A percentile compares a stretch with the other conserved stretches of the same genome.
These are phyloP conservation scores for Pherbina coryleti DNA, from an alignment of 2,888 invertebrate species.

Conservation along the genomic window DNA sequence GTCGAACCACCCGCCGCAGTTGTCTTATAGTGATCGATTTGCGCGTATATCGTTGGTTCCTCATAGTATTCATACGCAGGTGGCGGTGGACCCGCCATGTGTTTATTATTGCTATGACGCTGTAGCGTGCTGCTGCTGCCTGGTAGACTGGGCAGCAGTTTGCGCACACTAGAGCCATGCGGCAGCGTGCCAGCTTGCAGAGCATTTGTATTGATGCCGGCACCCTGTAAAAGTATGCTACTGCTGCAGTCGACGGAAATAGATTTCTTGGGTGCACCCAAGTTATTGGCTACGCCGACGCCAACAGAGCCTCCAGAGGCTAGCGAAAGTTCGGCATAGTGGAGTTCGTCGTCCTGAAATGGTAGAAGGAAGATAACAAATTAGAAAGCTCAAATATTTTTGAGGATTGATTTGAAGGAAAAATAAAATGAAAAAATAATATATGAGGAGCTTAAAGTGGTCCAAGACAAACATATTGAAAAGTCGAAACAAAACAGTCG, in stretches of 20 bases:
- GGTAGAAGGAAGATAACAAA: no score
- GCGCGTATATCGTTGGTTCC: slow-evolving; percentile 75
- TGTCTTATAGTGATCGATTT: no score
- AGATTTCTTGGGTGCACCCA: slow-evolving; percentile 52
- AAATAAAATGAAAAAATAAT: not conserved
- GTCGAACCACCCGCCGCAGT: no score
- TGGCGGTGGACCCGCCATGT: slow-evolving; percentile 52
- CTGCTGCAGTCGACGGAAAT: slow-evolving; percentile 57
- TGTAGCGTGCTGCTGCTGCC: slow-evolving; percentile 63
- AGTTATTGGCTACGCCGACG: slow-evolving; percentile 27
- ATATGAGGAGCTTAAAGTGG: no score
- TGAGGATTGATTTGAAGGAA: no score
- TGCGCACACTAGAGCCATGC: slow-evolving; percentile 63
- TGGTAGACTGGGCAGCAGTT: slow-evolving; percentile 63
- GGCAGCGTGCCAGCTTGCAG: slow-evolving; percentile 57
- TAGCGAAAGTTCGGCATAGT: slow-evolving; percentile 68
- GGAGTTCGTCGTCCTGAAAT: slow-evolving; percentile 66
- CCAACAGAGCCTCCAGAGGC: slow-evolving; percentile 56
- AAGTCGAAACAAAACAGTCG: no score
- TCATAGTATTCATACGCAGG: slow-evolving; percentile 71
- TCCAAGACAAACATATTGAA: no score
- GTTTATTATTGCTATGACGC: slow-evolving; percentile 54
- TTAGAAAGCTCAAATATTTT: no score
- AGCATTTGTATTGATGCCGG: slow-evolving; percentile 49
- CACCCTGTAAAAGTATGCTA: slow-evolving; percentile 53